Percentiles rank a stretch among this genome's conserved stretches.
phyloP scores from a whole-genome alignment of 2,888 invertebrate genomes.

The Cecidostiba fungosa region DNA sequence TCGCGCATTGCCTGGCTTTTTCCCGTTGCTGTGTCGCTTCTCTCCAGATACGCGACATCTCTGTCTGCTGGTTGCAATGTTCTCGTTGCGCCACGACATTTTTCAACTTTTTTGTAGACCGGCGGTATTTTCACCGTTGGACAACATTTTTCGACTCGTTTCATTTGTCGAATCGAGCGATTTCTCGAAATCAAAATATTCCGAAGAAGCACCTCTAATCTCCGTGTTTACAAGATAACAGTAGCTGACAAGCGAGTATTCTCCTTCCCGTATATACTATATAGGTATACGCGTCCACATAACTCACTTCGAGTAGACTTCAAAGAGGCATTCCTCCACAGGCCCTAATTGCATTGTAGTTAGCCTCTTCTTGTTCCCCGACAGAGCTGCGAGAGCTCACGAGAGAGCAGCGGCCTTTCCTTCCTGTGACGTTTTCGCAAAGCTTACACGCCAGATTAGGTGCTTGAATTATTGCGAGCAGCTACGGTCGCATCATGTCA shows the following conservation, averaged over 20 bases:
- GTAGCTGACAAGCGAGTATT: background rate
- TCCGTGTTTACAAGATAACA: background rate
- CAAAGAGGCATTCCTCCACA: slow-evolving; percentile 16
- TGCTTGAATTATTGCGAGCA: background rate
- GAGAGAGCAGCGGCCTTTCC: background rate
- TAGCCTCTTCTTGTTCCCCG: background rate
- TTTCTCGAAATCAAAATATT: background rate
- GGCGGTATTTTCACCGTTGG: background rate
- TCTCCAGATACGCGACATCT: background rate
- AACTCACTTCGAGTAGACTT: background rate
- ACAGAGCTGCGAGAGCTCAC: background rate
- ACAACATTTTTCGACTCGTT: background rate
- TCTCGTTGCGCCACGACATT: background rate
- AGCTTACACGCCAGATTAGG: background rate
- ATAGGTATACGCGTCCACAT: background rate
- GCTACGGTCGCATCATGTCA: background rate
- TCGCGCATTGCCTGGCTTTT: background rate
- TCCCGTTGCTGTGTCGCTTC: background rate
- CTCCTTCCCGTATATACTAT: background rate
- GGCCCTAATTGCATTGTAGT: slow-evolving; percentile 21
- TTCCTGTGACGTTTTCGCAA: background rate
- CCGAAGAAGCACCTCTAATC: background rate
- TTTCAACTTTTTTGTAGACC: background rate
- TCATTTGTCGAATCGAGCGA: background rate
- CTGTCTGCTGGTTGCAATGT: background rate